phyloP scores from a whole-genome alignment of 2,113 vertebrate species.

The Catharus fuscescens region DNA sequence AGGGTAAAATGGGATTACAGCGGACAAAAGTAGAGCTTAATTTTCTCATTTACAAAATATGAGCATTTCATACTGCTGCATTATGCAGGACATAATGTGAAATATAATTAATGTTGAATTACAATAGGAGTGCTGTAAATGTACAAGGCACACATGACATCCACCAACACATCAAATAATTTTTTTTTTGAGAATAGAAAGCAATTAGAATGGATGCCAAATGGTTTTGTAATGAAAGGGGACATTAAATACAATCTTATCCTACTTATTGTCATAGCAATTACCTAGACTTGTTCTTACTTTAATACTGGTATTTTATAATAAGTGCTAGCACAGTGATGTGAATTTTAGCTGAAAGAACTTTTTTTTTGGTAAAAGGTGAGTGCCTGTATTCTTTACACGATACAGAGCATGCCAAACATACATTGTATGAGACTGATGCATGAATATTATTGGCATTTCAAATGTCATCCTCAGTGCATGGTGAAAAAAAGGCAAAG shows the following conservation, averaged over 20 bases:
- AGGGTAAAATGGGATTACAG: constrained; percentile 30
- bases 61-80: background rate
- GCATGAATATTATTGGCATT: background rate
- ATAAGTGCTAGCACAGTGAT: background rate
- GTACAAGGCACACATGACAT: constrained; percentile 6
- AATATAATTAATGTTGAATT: constrained; percentile 65
- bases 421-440: background rate
- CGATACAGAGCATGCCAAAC: background rate
- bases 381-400: background rate
- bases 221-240: constrained; percentile 47
- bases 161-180: background rate
- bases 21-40: constrained; percentile 18
- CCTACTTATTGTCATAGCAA: background rate
- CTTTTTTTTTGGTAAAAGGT: background rate
- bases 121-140: constrained; percentile 11
- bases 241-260: constrained; percentile 9
- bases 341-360: background rate
- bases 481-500: background rate
- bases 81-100: constrained; percentile 27
- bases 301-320: background rate
- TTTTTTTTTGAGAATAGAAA: background rate
- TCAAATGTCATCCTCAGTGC: background rate
- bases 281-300: constrained; percentile 22
- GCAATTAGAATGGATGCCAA: constrained; percentile 41
- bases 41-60: constrained; percentile 48